Base-by-base conservation (phyloP, 2,888 invertebrate species). In the Lumbricus terrestris region DNA sequence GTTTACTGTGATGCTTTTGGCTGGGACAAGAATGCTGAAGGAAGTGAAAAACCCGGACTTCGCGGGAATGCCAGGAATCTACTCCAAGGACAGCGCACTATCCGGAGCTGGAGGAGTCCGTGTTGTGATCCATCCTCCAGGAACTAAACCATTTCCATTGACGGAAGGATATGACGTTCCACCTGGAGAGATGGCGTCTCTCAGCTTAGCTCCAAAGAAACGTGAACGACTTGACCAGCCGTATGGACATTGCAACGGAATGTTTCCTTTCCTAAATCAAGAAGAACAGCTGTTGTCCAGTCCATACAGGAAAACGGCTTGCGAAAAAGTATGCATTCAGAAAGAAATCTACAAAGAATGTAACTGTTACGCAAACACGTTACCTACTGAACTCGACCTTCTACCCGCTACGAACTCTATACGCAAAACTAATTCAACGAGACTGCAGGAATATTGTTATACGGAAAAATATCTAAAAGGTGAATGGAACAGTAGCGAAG, bases 1-100 rank as follows among this genome's bases (percentile, higher is more conserved):
- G 0, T 89, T 92, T 40, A 90, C 92, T 15, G 82, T 92, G 35
- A 89, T 92, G 33, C 90, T 92, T 5, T 92, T 92, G 88, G 90
- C 91, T 33, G 92, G 92, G 23, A 92, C 89, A 47, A 91, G 92
- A 29, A 92, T 92, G 91, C 54, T 92, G 37, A 85, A 85, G 15
- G 85, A 85, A 38, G 92, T 91, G 54, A 88, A 91, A 29, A 92
- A 91, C 69, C 69, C 38, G 33, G 91, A 92, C 38, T 91, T 91
- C n/a, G 88, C 91, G 16, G 88, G 91, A 88, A 54, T 92, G 20
- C 92, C 92, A 23, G 92, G 92, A 34, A 35, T 92, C 29, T 91
- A 92, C 54, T 91, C 91, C 47, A 91, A 88, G 40, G 89, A 91
- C 18, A 91, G 91, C 83, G 90, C 91, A 15, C 91, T 91, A 0